Percentiles rank a stretch among this genome's conserved stretches.
Evolutionary conservation across 1,140 invertebrate genomes (phyloP).

Genomic region (Trachelipus rathkii): DNA sequence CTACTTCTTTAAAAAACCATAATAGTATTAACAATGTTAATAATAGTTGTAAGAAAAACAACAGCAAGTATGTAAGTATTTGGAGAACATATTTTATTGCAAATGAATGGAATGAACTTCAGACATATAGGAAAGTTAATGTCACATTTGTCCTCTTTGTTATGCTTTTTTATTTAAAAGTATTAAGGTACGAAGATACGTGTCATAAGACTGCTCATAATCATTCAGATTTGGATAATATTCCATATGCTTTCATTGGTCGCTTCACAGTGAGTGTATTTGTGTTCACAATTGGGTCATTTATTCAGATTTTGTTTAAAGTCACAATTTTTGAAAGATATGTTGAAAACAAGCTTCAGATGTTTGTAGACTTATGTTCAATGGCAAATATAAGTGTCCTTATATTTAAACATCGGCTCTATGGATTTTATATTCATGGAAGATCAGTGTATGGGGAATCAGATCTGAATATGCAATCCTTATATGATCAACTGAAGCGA

Average conservation of each 20-base stretch:
- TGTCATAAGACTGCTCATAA: constrained; percentile 50
- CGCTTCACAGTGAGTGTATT: constrained; percentile 55
- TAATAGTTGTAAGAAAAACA: constrained; percentile 43
- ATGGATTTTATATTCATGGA: constrained; percentile 85
- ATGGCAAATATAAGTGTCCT: constrained; percentile 81
- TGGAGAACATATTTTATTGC: constrained; percentile 82
- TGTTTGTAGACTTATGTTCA: constrained; percentile 78
- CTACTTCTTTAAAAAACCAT: constrained; percentile 35
- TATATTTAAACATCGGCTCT: constrained; percentile 64
- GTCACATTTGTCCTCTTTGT: constrained; percentile 59
- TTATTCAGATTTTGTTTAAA: constrained; percentile 60
- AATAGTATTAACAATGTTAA: constrained; percentile 27
- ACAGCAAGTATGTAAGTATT: constrained; percentile 58
- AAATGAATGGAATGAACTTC: constrained; percentile 82
- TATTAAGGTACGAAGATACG: constrained; percentile 56
- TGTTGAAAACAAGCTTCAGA: constrained; percentile 66
- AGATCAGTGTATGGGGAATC: constrained; percentile 78
- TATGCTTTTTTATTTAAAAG: constrained; percentile 63
- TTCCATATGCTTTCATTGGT: constrained; percentile 53
- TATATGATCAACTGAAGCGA: constrained; percentile 68
- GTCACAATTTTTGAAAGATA: constrained; percentile 66
- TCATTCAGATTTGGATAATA: constrained; percentile 47
- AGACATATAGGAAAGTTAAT: constrained; percentile 63
- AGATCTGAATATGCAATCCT: constrained; percentile 75
- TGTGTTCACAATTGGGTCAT: constrained; percentile 54